Percentiles rank a stretch among this genome's conserved stretches.
Conservation (phyloP, 2,797 vertebrate species). For the Avahi laniger region DNA sequence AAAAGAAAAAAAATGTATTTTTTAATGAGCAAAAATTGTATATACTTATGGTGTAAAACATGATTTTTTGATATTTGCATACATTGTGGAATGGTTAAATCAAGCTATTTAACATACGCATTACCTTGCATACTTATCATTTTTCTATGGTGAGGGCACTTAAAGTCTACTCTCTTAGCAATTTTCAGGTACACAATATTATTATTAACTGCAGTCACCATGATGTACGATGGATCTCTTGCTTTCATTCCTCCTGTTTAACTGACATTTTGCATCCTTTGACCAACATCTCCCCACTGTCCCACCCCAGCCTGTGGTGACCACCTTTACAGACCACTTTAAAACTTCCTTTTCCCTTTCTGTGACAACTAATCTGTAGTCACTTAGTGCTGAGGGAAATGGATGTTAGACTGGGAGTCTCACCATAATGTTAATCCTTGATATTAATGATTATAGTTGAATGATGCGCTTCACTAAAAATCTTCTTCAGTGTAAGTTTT, state of each 20-base stretch:
- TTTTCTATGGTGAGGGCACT: neutral
- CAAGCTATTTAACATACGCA: neutral
- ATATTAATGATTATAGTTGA: constrained; percentile 29
- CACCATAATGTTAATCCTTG: constrained; percentile 10
- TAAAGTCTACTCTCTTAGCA: neutral
- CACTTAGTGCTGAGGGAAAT: neutral
- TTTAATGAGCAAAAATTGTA: neutral
- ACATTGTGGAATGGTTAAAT: neutral
- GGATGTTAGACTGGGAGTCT: constrained; percentile 47
- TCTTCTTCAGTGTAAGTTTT: constrained; percentile 66
- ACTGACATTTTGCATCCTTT: neutral
- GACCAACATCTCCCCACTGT: neutral
- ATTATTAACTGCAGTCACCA: neutral
- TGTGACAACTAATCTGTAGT: neutral
- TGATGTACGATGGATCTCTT: neutral
- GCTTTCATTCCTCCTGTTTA: neutral
- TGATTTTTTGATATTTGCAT: neutral
- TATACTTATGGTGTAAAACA: neutral
- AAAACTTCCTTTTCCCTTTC: neutral
- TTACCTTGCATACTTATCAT: neutral
- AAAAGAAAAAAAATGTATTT: neutral
- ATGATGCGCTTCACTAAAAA: constrained; percentile 56
- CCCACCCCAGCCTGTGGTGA: neutral
- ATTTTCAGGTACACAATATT: neutral
- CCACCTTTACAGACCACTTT: neutral